Base-by-base conservation (phyloP, 2,888 invertebrate species). In the Diarsia dahlii region DNA sequence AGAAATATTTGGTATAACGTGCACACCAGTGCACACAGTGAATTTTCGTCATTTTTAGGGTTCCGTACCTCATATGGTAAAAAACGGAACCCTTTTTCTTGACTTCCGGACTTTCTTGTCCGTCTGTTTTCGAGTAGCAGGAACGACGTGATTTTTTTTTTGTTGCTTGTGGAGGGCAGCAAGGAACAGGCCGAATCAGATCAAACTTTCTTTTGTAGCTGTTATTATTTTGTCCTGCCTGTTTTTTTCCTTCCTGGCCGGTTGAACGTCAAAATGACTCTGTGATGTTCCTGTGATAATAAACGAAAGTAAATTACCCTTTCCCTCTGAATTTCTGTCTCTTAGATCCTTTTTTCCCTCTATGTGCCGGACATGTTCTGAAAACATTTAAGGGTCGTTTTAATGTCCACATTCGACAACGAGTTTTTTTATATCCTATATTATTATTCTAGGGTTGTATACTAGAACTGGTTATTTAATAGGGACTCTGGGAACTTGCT, bases 361-460 rank as follows among this genome's bases (percentile, higher is more conserved):
- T 89, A 77, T 81, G 76, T 9, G 88, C 91, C 13, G 90, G 89
- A 74, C 87, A 84, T 78, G 88, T 91, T 78, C 92, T 92, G 87
- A 84, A 89, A 73, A 69, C 68, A 74, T 45, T 60, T 6, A 52
- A 6, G 13, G 50, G 45, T 62, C 5, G n/a, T 28, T 60, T 62
- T 63, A 45, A 63, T 45, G 65, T 64, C 18, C 52, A 52, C 39
- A 6, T 39, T 39, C 39, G 39, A 39, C 39, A 39, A 39, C 39
- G 6, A 6, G 39, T 39, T 39, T 39, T 39, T 39, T 39, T 39
- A 39, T 39, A 39, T 39, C 8, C 6, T 39, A 39, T 39, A 39
- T 2, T 28, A 28, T 28, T 28, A 39, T 8, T 39, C 39, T 39
- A 39, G 39, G 39, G 39, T 5, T 39, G 6, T 39, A 39, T 39